Evolutionary conservation across 1,140 invertebrate species (phyloP).

Genomic region (Lepidotrigona ventralis): DNA sequence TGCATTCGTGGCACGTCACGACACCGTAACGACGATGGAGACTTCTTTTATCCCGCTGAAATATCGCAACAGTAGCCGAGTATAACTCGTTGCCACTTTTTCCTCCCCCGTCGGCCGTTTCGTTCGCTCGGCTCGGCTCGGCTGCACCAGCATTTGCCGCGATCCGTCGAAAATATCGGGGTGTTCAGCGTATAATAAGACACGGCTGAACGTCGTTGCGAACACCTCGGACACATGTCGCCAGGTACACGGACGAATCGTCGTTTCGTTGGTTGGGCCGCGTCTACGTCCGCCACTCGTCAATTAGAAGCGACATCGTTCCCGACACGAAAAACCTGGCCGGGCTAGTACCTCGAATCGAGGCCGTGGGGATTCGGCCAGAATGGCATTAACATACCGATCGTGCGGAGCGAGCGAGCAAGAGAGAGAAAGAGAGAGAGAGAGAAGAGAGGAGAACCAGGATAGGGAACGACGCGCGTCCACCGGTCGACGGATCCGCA

Average conservation of each 20-base stretch:
- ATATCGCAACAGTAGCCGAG: not conserved
- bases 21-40: not conserved
- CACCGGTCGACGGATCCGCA: conserved; percentile 37
- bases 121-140: too few relatives aligned
- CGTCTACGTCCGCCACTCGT: conserved; percentile 67
- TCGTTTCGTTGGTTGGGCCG: conserved; percentile 21
- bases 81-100: conserved; percentile 17
- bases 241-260: conserved; percentile 37
- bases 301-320: conserved; percentile 75
- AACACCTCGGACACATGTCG: conserved; percentile 75
- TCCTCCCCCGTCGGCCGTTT: not conserved
- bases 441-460: not conserved
- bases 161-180: conserved; percentile 65
- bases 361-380: conserved; percentile 65
- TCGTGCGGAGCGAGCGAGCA: conserved; percentile 32
- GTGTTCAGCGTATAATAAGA: conserved; percentile 70
- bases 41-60: conserved; percentile 19
- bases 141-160: conserved; percentile 55
- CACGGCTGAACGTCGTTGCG: conserved; percentile 62
- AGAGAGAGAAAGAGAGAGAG: conserved; percentile 23
- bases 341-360: conserved; percentile 69
- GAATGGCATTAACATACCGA: conserved; percentile 76
- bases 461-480: not conserved
- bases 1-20: conserved; percentile 24
- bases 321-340: conserved; percentile 71